A percentile compares a stretch with the other conserved stretches of the same genome.
Conservation (phyloP, 37 sponge, comb jelly and placozoan species). For the Bolinopsis microptera region DNA sequence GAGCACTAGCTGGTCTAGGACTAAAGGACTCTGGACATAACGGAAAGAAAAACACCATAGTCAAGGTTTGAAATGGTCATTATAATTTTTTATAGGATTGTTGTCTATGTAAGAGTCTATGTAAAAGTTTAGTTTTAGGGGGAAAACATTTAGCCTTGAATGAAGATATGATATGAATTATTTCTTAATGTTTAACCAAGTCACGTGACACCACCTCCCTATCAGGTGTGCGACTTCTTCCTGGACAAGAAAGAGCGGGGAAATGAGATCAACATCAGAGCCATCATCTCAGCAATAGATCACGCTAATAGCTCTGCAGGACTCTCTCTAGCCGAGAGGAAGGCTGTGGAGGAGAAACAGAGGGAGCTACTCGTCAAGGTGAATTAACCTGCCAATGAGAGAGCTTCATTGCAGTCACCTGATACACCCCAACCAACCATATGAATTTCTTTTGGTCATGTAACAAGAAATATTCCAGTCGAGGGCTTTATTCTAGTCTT, state of each 20-base stretch:
- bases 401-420: too few relatives aligned
- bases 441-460: too few relatives aligned
- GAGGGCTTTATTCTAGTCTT: too few relatives aligned
- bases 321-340: constrained; percentile 7
- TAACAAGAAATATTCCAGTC: too few relatives aligned
- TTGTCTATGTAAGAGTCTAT: too few relatives aligned
- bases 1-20: not conserved
- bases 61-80: constrained; percentile 2
- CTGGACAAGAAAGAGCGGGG: constrained; percentile 36
- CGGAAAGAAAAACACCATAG: constrained; percentile 33
- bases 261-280: constrained; percentile 47
- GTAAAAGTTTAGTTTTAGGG: too few relatives aligned
- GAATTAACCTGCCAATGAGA: too few relatives aligned
- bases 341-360: constrained; percentile 47
- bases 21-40: not conserved
- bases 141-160: too few relatives aligned
- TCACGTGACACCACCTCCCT: not conserved
- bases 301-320: constrained; percentile 39
- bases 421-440: too few relatives aligned
- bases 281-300: constrained; percentile 33
- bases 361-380: constrained; percentile 42
- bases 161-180: too few relatives aligned
- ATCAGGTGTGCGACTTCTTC: constrained; percentile 47
- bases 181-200: too few relatives aligned
- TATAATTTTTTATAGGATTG: too few relatives aligned